phyloP scores from a whole-genome alignment of 2,888 invertebrate genomes.

The Netelia inedita region DNA sequence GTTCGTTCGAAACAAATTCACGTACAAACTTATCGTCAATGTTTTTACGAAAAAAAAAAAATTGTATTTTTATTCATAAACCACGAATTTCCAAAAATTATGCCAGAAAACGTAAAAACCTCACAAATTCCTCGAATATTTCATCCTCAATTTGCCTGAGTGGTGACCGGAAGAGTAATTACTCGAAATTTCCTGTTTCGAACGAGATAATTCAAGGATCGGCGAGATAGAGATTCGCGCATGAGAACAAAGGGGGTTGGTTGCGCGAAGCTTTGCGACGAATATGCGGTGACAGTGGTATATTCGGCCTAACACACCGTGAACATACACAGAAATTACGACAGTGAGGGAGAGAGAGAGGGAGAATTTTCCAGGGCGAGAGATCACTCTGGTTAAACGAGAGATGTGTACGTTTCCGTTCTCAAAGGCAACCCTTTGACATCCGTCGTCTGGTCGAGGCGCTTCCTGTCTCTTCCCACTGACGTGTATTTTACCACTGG shows the following conservation, averaged over 20 bases:
- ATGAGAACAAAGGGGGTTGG: neutral
- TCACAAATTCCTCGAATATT: too few relatives aligned
- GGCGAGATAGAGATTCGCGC: neutral
- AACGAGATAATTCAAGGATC: neutral
- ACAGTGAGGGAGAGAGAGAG: neutral
- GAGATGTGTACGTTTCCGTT: neutral
- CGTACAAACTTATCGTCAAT: neutral
- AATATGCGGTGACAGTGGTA: neutral
- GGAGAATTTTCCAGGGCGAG: constrained; percentile 9
- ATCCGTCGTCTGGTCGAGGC: constrained; percentile 31
- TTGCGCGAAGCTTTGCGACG: neutral
- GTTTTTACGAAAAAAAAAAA: neutral
- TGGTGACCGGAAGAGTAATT: neutral
- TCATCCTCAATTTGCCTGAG: neutral
- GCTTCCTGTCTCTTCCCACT: constrained; percentile 21
- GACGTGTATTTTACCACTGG: constrained; percentile 2
- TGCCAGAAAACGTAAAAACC: neutral
- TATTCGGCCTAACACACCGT: neutral
- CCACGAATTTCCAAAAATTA: neutral
- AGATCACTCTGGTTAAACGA: neutral
- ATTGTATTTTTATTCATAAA: neutral
- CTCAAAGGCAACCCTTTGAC: constrained; percentile 59
- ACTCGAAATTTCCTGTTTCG: neutral
- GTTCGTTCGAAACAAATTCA: neutral
- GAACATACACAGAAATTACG: neutral